Evolutionary conservation across 2,888 invertebrate species (phyloP).

Genomic region (Orthonychiurus folsomi): DNA sequence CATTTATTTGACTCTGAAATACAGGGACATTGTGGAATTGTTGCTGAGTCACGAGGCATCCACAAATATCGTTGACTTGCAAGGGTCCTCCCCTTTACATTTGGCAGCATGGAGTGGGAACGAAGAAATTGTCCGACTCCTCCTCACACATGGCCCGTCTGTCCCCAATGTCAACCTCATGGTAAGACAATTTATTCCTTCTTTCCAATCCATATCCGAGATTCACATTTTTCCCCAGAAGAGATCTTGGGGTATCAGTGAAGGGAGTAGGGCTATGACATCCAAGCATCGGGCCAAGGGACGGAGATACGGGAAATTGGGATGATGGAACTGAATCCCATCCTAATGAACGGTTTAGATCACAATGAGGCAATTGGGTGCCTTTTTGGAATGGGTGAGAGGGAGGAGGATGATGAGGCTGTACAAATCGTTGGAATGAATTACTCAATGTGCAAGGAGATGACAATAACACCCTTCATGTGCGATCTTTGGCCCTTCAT

Average conservation of each 20-base stretch:
- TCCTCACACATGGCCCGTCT: conserved; percentile 70
- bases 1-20: too few relatives aligned
- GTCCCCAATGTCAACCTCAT: conserved; percentile 75
- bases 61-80: conserved; percentile 76
- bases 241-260: too few relatives aligned
- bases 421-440: conserved; percentile 23
- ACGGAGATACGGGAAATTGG: neutral
- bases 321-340: conserved; percentile 6
- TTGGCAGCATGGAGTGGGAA: conserved; percentile 92
- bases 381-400: conserved; percentile 19
- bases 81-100: conserved; percentile 86
- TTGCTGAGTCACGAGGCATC: conserved; percentile 78
- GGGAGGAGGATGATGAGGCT: conserved; percentile 15
- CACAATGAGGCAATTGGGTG: conserved; percentile 27
- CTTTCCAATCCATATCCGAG: too few relatives aligned
- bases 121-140: conserved; percentile 72
- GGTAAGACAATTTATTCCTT: conserved; percentile 49
- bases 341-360: conserved; percentile 26
- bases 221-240: too few relatives aligned
- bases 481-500: conserved; percentile 19
- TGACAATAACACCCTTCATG: conserved; percentile 25
- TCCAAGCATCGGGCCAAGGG: too few relatives aligned
- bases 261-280: too few relatives aligned
- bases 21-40: conserved; percentile 73
- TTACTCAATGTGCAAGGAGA: conserved; percentile 11